Evolutionary conservation across 2,797 vertebrate species (phyloP), one percentile per base, ranked within the genome.

Genomic region (Prionace glauca): DNA sequence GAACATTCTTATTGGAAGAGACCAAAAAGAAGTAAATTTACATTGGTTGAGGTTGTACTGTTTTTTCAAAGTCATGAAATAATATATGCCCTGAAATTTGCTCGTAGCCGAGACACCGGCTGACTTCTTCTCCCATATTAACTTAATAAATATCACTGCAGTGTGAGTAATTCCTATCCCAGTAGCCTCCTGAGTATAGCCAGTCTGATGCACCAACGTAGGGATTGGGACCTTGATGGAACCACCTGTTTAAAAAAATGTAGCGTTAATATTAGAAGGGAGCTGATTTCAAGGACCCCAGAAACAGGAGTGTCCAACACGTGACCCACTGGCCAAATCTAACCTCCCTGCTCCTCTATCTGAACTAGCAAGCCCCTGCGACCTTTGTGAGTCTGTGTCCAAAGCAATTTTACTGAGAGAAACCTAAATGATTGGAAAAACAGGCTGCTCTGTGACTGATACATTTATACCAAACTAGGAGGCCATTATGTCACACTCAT

Each of bases 121-220:
- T 56, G 62, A 20, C 16, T 79, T 50, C 22, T 20, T 92, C 62
- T 92, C 22, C n/a, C 9, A 14, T 45, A 45, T 65, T 96, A 86
- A 94, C 26, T 98, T 98, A 99, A 98, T 99, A 99, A 98, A 99
- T 99, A 96, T 99, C 98, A 96, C 98, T 98, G 96, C 99, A 97
- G 96, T 98, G 98, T 96, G 97, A 97, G 97, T 99, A 99, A 97
- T 98, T 99, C 97, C 99, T 98, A 97, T 99, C 98, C 99, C 99
- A 99, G 98, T 99, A 99, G 97, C 98, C 98, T 96, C 99, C 99
- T 90, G 98, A 98, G 97, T 98, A 99, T 96, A 99, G 97, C 99
- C 99, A 99, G 97, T 99, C 99, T 97, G 98, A 98, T 14, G 98
- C 98, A 96, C 99, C 98, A 95, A 98, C 99, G 96, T 99, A 97